Conservation (phyloP, 2,797 vertebrate genomes). For the Esox lucius region DNA sequence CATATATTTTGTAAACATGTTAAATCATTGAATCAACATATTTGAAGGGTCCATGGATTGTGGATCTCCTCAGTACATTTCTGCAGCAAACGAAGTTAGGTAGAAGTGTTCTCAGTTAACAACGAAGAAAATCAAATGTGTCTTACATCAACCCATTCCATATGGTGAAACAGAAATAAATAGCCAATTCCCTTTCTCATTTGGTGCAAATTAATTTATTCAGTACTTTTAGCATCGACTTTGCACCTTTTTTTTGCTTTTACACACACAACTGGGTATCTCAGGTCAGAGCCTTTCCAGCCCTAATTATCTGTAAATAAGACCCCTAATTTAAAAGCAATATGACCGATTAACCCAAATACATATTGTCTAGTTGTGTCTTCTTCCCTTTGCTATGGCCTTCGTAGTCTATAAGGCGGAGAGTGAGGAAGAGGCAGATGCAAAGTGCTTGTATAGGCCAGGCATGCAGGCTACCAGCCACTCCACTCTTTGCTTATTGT, state of each 20-base stretch:
- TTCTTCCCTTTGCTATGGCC: constrained; percentile 43
- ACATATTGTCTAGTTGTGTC: constrained; percentile 22
- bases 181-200: not conserved
- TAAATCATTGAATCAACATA: not conserved
- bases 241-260: not conserved
- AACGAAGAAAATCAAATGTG: constrained; percentile 1
- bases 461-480: constrained; percentile 27
- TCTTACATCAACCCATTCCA: not conserved
- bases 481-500: constrained; percentile 52
- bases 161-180: not conserved
- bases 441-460: constrained; percentile 50
- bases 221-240: not conserved
- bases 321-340: constrained; percentile 56
- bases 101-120: not conserved
- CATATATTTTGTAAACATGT: not conserved
- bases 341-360: constrained; percentile 29
- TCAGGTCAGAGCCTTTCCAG: constrained; percentile 26
- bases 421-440: constrained; percentile 53
- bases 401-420: constrained; percentile 50
- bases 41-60: not conserved
- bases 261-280: constrained; percentile 8
- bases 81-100: not conserved
- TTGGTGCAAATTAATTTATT: not conserved
- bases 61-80: not conserved
- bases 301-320: constrained; percentile 53